Evolutionary conservation across 1,140 invertebrate species (phyloP).

Genomic region (Dermatophagoides farinae): DNA sequence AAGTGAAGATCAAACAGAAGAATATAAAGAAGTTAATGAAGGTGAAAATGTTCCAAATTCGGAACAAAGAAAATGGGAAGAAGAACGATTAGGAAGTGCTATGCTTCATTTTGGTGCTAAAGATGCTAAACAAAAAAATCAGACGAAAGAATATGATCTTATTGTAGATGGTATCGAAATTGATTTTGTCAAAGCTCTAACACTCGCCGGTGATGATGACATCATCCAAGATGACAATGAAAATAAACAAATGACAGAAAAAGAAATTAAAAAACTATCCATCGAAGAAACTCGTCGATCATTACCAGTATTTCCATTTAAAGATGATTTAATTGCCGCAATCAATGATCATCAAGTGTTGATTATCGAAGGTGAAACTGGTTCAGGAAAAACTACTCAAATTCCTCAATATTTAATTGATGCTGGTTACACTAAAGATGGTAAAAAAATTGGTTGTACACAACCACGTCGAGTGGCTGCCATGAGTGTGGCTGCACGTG

Average conservation of each 20-base stretch:
- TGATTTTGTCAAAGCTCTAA: slow-evolving; percentile 84
- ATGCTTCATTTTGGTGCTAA: slow-evolving; percentile 79
- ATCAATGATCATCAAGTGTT: slow-evolving; percentile 71
- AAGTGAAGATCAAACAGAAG: slow-evolving; percentile 32
- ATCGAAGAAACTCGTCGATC: slow-evolving; percentile 82
- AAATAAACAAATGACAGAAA: slow-evolving; percentile 35
- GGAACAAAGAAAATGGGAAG: slow-evolving; percentile 94
- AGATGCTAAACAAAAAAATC: slow-evolving; percentile 37
- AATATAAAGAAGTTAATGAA: slow-evolving; percentile 68
- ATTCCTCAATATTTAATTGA: slow-evolving; percentile 92
- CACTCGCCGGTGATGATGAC: slow-evolving; percentile 50
- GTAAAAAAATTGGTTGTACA: slow-evolving; percentile 46
- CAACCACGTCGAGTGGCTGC: slow-evolving; percentile 57
- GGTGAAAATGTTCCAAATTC: slow-evolving; percentile 63
- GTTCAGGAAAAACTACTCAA: slow-evolving; percentile 95
- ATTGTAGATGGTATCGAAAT: slow-evolving; percentile 64
- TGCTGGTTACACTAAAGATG: slow-evolving; percentile 41
- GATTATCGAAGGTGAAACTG: slow-evolving; percentile 90
- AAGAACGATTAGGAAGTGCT: slow-evolving; percentile 84
- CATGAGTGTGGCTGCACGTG: slow-evolving; percentile 51
- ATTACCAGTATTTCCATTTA: slow-evolving; percentile 83
- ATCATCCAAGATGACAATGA: slow-evolving; percentile 24
- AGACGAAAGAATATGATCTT: slow-evolving; percentile 69
- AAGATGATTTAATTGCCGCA: slow-evolving; percentile 64
- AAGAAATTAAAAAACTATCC: slow-evolving; percentile 50